Base-by-base conservation (phyloP, 2,113 vertebrate species). In the Origma solitaria region DNA sequence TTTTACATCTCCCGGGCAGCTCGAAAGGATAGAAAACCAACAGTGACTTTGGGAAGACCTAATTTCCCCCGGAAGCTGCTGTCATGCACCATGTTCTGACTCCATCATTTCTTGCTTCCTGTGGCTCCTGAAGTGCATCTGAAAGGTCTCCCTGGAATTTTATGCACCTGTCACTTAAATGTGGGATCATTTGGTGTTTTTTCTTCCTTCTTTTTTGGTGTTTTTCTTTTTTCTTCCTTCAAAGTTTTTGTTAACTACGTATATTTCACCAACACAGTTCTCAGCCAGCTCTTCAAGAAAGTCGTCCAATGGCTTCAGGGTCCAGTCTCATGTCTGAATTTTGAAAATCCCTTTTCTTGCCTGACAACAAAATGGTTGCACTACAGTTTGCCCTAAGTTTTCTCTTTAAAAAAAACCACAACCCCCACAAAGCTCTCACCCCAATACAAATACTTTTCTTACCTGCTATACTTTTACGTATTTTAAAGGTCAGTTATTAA, bases 281-380 rank as follows among this genome's bases (percentile, higher is more conserved):
- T 99, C 98, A 84, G 98, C 98, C 77, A 99, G 54, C 82, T 99
- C 98, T 69, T 99, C 98, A 73, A 99, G 97, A 92, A 99, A 99
- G 2, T 24, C 8, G 31, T 99, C 98, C 15, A 97, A 87, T 13
- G 97, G 98, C 33, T 97, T 98, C 47, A 99, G 99, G 56, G 89
- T 98, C 99, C 99, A 99, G 71, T 98, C 98, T 68, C 95, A 97
- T 33, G 98, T 99, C 81, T 99, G 98, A 95, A 99, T 99, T 97
- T 97, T 98, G 66, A 99, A 95, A 95, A 99, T 99, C 45, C 98
- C 98, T 95, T 97, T 98, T 82, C 98, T 98, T 47, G 98, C 98
- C 99, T 99, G 85, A 47, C 88, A 95, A 90, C n/a, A 95, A 93
- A 88, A 92, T 25, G 11, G 38, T 23, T 70, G 53, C 13, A 42